Evolutionary conservation across 2,797 vertebrate species (phyloP).

Genomic region (Periparus ater): DNA sequence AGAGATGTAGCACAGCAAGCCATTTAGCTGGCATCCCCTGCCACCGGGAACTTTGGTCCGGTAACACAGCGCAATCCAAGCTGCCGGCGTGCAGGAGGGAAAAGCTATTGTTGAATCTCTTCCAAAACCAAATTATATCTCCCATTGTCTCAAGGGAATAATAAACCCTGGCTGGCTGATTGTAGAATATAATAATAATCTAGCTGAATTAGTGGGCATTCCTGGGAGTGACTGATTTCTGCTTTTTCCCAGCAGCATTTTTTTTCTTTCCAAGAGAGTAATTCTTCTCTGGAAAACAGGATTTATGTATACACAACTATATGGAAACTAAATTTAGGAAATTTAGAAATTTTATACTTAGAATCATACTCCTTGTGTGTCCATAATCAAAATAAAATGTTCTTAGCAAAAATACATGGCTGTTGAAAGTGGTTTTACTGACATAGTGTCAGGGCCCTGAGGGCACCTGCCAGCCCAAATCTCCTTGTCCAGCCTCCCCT

Average conservation of each 20-base stretch:
- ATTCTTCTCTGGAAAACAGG: neutral
- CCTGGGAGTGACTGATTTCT: slow-evolving; percentile 40
- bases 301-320: neutral
- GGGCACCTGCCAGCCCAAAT: neutral
- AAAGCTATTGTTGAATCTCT: slow-evolving; percentile 9
- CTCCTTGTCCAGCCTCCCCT: neutral
- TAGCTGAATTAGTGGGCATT: slow-evolving; percentile 51
- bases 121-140: slow-evolving; percentile 55
- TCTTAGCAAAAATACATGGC: neutral
- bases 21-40: neutral
- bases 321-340: neutral
- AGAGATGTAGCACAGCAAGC: neutral
- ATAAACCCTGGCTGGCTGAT: slow-evolving; percentile 46
- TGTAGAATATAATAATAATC: slow-evolving; percentile 40
- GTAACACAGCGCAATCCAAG: neutral
- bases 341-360: neutral
- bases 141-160: slow-evolving; percentile 54
- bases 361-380: neutral
- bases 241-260: neutral
- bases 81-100: neutral
- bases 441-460: neutral
- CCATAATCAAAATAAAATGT: neutral
- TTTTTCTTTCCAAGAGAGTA: neutral
- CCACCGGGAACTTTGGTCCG: neutral
- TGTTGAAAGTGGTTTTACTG: neutral